A percentile compares a stretch with the other conserved stretches of the same genome.
Evolutionary conservation across 1,140 invertebrate genomes (phyloP).

Genomic region (Venustaconcha ellipsiformis): DNA sequence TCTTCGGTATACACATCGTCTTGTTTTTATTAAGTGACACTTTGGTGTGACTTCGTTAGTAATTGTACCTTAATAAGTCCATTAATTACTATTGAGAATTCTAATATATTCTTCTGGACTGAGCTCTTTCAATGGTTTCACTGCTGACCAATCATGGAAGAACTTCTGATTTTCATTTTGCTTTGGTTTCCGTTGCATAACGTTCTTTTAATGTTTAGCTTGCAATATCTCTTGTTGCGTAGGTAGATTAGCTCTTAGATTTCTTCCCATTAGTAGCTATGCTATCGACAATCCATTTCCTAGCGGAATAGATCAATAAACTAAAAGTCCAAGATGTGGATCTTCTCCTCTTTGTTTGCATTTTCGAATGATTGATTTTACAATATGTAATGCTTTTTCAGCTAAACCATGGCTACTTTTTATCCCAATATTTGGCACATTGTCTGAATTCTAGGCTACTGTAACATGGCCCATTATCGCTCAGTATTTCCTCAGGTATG

Average conservation of each 20-base stretch:
- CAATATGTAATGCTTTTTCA: constrained; percentile 16
- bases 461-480: constrained; percentile 23
- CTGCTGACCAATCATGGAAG: no score
- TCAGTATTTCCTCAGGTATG: constrained; percentile 2
- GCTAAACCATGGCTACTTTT: constrained; percentile 20
- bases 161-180: no score
- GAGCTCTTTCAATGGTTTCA: no score
- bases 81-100: no score
- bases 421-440: neutral
- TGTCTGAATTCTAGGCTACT: neutral
- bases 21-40: no score
- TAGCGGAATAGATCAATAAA: neutral
- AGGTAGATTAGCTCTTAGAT: neutral
- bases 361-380: neutral
- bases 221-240: neutral
- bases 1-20: no score
- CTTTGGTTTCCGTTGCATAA: neutral
- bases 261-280: neutral
- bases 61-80: no score
- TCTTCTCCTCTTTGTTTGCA: neutral
- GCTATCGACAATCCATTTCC: neutral
- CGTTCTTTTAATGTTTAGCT: neutral
- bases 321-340: neutral
- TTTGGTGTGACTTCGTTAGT: no score
- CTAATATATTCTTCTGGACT: no score